Evolutionary conservation across 2,888 invertebrate species (phyloP).

Genomic region (Zaprionus obscuricornis): DNA sequence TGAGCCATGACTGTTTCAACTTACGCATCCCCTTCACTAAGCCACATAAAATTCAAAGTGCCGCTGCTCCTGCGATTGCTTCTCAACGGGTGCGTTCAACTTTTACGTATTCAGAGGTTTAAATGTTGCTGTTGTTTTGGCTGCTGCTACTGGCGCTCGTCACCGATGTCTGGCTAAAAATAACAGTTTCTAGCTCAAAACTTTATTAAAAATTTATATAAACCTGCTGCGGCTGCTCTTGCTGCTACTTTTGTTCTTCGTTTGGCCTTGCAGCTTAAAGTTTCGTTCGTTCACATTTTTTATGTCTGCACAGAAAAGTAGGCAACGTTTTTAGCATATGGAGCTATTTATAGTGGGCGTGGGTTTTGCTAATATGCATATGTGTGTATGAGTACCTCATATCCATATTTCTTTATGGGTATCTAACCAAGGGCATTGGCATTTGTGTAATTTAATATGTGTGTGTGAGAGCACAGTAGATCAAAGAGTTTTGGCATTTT

Average conservation of each 20-base stretch:
- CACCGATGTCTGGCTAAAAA: conserved; percentile 58
- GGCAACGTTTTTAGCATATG: conserved; percentile 46
- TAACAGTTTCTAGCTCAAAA: conserved; percentile 68
- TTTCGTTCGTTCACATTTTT: conserved; percentile 45
- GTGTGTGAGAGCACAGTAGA: conserved; percentile 31
- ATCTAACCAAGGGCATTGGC: conserved; percentile 44
- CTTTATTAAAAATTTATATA: conserved; percentile 77
- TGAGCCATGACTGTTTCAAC: conserved; percentile 10
- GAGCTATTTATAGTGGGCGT: conserved; percentile 48
- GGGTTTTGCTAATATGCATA: not conserved
- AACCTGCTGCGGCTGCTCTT: conserved; percentile 34
- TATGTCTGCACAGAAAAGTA: conserved; percentile 50
- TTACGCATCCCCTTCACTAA: conserved; percentile 37
- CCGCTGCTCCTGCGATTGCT: conserved; percentile 37
- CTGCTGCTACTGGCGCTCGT: conserved; percentile 13
- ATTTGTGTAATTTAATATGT: conserved; percentile 46
- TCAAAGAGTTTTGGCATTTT: too few relatives aligned
- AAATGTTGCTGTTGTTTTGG: conserved; percentile 54
- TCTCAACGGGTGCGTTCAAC: conserved; percentile 73
- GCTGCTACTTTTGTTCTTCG: conserved; percentile 3
- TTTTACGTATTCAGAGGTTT: conserved; percentile 72
- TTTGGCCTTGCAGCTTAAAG: conserved; percentile 51
- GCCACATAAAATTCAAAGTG: conserved; percentile 66
- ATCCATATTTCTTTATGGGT: conserved; percentile 21
- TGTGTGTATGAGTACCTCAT: conserved; percentile 28